Evolutionary conservation across 92 coral and sea anemone genomes (phyloP).

Genomic region (Epizoanthus rinbou): DNA sequence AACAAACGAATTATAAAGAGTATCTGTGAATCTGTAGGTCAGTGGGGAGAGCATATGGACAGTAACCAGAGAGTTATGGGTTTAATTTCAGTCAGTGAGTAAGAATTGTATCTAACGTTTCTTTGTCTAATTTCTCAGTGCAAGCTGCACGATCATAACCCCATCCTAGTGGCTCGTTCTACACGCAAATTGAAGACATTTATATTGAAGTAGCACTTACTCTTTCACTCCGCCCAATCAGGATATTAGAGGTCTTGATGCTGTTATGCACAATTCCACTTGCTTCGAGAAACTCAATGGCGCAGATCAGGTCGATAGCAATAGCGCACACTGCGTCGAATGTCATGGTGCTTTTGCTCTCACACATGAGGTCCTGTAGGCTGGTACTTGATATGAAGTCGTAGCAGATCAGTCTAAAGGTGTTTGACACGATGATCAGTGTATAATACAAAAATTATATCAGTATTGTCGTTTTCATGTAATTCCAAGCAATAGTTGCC

Average conservation of each 20-base stretch:
- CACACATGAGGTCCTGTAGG: constrained; percentile 40
- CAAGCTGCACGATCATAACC: no score
- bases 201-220: constrained; percentile 10
- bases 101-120: no score
- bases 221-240: constrained; percentile 54
- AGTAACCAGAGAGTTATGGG: no score
- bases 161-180: no score
- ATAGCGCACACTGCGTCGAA: constrained; percentile 51
- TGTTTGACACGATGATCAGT: no score
- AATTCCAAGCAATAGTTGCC: no score
- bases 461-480: no score
- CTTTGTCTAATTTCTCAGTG: no score
- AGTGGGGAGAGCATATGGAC: no score
- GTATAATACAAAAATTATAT: no score
- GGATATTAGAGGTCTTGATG: constrained; percentile 51
- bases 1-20: background rate
- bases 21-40: no score
- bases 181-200: background rate
- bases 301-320: constrained; percentile 50
- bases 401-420: constrained; percentile 46
- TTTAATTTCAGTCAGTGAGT: no score
- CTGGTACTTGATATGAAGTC: constrained; percentile 58
- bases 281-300: constrained; percentile 46
- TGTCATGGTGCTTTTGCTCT: constrained; percentile 27
- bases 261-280: constrained; percentile 48